Evolutionary conservation across 1,140 invertebrate species (phyloP), one percentile per base, ranked within the genome.

Genomic region (Littorina saxatilis): DNA sequence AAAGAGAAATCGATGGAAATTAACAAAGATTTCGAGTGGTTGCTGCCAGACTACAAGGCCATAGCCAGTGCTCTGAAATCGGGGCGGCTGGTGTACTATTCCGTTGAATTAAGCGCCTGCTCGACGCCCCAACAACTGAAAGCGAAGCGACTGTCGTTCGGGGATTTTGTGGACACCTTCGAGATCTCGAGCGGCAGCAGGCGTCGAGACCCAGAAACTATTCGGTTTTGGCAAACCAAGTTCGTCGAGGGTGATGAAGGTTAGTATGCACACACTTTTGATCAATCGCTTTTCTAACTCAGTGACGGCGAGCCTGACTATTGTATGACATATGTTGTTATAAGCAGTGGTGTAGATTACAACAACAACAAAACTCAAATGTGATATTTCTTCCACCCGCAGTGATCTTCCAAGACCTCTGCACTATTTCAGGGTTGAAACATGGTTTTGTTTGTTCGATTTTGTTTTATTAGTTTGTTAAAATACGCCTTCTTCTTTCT

Each of bases 71-170:
- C 84, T 17, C 52, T 86, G 23, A 43, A 73, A n/a, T 80, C 70
- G 17, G 84, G 84, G 3, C 84, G 80, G n/a, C 79, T 82, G 29
- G 84, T 86, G 27, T 83, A 82, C 40, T 86, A 82, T 47, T 77
- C 79, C 23, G 79, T 81, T n/a, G 77, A 86, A 23, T 80, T 81
- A 5, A 80, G 81, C 13, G 75, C 73, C 20, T 86, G 84, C 80
- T 40, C 55, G 9, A 70, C 82, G 23, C 74, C 74, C 9, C 29
- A 66, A 3, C 77, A 81, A 37, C 47, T 52, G 0, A 82, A 80
- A 29, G 61, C 66, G 17, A 78, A 86, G 32, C 11, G 78, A 43
- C 66, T 81, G 0, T 77, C 82, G 11, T 80, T 86, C 55, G 84
- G 84, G 32, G 84, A 86, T 52, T 82, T 82, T 39, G 73, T 86